Conservation (phyloP, 2,888 invertebrate species). For the Metallyticus violacea region DNA sequence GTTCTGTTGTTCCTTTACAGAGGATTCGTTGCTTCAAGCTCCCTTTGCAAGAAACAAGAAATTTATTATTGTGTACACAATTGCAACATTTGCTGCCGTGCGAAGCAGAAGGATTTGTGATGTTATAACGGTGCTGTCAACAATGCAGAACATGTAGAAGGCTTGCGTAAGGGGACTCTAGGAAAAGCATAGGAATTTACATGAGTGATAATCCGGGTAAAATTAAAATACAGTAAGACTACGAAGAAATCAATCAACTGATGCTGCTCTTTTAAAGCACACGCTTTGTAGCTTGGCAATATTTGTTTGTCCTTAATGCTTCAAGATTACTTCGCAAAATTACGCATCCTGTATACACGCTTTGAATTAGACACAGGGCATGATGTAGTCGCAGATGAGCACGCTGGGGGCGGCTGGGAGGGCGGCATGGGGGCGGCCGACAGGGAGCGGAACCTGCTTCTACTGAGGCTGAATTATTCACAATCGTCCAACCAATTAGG, state of each 20-base stretch:
- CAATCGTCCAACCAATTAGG: conserved; percentile 14
- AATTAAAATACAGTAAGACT: background rate
- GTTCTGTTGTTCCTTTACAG: no score
- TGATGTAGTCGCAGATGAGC: background rate
- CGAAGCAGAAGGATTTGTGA: no score
- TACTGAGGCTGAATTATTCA: conserved; percentile 12
- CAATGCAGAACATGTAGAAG: background rate
- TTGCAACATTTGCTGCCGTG: no score
- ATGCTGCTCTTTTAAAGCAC: background rate
- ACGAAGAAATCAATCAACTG: background rate
- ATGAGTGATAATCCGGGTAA: background rate
- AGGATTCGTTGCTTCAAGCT: no score
- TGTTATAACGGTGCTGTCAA: no score
- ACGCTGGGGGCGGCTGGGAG: background rate
- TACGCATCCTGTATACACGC: background rate
- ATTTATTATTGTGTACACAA: no score
- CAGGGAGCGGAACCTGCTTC: background rate
- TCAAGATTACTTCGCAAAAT: background rate
- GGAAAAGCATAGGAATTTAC: background rate
- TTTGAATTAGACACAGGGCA: background rate
- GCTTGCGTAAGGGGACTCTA: no score
- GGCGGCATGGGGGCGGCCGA: background rate
- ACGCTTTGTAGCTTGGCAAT: background rate
- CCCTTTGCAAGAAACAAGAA: no score
- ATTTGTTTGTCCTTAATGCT: background rate